Conservation (phyloP, 92 coral and sea anemone genomes). For the Siderastrea siderea region DNA sequence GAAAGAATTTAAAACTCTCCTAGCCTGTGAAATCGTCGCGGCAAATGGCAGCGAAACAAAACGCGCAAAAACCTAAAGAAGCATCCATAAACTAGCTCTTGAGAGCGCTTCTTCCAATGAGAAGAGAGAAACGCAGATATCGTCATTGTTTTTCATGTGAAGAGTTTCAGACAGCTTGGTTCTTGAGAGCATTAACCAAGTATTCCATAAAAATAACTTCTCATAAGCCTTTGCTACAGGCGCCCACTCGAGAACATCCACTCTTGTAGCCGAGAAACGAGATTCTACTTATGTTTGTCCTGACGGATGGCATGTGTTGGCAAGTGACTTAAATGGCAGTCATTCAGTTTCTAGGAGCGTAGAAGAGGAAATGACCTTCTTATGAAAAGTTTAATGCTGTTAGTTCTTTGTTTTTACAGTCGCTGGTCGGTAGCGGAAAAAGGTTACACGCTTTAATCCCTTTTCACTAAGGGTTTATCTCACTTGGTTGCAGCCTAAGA, state of each 20-base stretch:
- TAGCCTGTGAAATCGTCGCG: not conserved
- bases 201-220: not conserved
- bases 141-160: not conserved
- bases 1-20: constrained; percentile 37
- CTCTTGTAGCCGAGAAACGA: too few relatives aligned
- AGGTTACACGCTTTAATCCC: not conserved
- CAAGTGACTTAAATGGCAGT: not conserved
- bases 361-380: not conserved
- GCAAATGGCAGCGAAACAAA: constrained; percentile 3
- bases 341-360: not conserved
- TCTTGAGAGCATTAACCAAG: constrained; percentile 5
- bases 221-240: not conserved
- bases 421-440: not conserved
- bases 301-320: not conserved
- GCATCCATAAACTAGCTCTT: not conserved
- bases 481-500: not conserved
- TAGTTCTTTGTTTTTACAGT: not conserved
- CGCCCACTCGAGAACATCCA: not conserved
- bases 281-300: too few relatives aligned
- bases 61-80: constrained; percentile 1
- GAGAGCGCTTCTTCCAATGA: constrained; percentile 31
- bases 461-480: not conserved
- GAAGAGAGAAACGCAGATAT: not conserved
- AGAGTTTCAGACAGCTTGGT: not conserved
- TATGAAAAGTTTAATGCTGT: not conserved